A percentile compares a stretch with the other conserved stretches of the same genome.
Evolutionary conservation across 37 sponge, comb jelly and placozoan genomes (phyloP).

Genomic region (Beroe ovata): DNA sequence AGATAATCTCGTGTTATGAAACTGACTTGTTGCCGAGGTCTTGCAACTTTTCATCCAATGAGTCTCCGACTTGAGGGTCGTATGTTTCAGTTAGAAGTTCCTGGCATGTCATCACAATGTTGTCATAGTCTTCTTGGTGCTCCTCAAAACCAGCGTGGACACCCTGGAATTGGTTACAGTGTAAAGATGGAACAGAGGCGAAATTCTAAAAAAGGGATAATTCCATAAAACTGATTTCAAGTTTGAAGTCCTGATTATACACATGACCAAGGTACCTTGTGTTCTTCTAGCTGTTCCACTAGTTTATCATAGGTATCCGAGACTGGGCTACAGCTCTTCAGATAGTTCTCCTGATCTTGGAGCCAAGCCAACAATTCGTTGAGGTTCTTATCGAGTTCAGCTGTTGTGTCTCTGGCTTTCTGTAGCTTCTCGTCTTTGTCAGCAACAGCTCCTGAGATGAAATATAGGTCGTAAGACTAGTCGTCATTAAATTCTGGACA

Average conservation of each 20-base stretch:
- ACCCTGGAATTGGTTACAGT: conserved; percentile 48
- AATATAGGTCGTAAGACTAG: too few relatives aligned
- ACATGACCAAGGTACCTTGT: conserved; percentile 72
- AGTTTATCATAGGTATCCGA: conserved; percentile 71
- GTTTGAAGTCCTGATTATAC: too few relatives aligned
- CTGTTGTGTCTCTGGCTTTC: conserved; percentile 67
- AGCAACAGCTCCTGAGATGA: conserved; percentile 23
- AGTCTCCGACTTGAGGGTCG: conserved; percentile 74
- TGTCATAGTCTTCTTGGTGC: conserved; percentile 74
- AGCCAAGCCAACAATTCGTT: conserved; percentile 73
- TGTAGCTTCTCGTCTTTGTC: not conserved
- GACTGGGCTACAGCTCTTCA: conserved; percentile 70
- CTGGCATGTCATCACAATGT: conserved; percentile 69
- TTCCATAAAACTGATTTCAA: too few relatives aligned
- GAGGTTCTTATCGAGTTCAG: conserved; percentile 69
- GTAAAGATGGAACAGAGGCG: not conserved
- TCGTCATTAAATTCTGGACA: too few relatives aligned
- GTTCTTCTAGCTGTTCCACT: conserved; percentile 78
- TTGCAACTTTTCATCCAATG: conserved; percentile 73
- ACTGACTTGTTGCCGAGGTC: conserved; percentile 75
- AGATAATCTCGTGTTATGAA: too few relatives aligned
- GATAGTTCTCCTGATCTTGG: conserved; percentile 68
- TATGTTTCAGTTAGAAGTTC: conserved; percentile 72
- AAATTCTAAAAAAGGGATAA: not conserved
- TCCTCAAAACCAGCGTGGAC: conserved; percentile 70